A percentile compares a stretch with the other conserved stretches of the same genome.
phyloP scores from a whole-genome alignment of 2,113 vertebrate genomes.

The Microcebus jonahi region DNA sequence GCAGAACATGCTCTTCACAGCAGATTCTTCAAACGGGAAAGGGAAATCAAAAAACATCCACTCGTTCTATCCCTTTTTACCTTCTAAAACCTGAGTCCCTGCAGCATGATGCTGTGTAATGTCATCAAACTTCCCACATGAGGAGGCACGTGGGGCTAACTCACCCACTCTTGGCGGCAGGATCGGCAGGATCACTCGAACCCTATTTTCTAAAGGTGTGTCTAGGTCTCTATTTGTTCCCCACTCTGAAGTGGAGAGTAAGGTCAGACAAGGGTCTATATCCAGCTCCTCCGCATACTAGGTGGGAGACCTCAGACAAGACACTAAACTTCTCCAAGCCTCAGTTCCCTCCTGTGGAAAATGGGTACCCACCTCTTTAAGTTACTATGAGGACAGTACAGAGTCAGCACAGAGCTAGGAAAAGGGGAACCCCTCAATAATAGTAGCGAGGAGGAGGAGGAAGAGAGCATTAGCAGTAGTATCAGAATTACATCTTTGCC shows the following conservation, averaged over 20 bases:
- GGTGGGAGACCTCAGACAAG: not conserved
- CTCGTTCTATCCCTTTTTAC: not conserved
- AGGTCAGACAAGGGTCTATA: not conserved
- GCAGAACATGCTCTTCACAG: not conserved
- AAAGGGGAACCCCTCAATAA: not conserved
- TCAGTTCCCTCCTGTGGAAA: not conserved
- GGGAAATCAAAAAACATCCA: not conserved
- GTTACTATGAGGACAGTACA: not conserved
- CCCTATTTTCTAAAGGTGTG: not conserved
- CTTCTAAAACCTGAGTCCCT: not conserved
- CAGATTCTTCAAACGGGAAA: not conserved
- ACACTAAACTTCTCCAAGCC: not conserved
- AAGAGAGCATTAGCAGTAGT: too few species aligned
- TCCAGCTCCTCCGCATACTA: not conserved
- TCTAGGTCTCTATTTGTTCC: not conserved
- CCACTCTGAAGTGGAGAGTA: not conserved
- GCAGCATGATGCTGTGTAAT: not conserved
- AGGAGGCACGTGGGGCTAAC: fast-evolving
- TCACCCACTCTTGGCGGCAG: not conserved
- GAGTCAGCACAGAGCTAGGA: too few species aligned
- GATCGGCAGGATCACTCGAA: not conserved
- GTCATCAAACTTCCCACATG: too few species aligned
- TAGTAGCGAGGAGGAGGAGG: not conserved
- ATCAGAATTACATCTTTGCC: not conserved
- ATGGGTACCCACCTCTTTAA: not conserved